These are phyloP conservation scores for Dromas ardeola DNA, from an alignment of 2,113 vertebrate genomes.

Conservation along the genomic window DNA sequence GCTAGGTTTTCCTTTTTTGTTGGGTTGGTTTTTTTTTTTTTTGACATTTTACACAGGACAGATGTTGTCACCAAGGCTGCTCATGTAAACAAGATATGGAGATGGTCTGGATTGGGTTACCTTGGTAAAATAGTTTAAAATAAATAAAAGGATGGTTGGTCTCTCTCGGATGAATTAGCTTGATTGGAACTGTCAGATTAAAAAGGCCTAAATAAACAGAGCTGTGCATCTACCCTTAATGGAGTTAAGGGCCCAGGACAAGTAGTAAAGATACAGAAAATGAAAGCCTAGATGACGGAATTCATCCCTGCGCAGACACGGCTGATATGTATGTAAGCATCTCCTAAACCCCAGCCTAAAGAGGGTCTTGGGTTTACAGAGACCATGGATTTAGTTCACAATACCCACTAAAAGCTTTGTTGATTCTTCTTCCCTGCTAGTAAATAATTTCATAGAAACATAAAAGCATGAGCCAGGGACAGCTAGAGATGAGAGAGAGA, in stretches of 20 bases:
- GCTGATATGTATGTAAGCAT: neutral
- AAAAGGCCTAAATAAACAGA: constrained; percentile 81
- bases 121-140: constrained; percentile 72
- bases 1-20: neutral
- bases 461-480: neutral
- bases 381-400: neutral
- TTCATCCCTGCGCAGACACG: neutral
- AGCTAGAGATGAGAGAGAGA: neutral
- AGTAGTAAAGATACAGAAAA: neutral
- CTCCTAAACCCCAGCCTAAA: neutral
- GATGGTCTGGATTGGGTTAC: constrained; percentile 78
- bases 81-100: constrained; percentile 73
- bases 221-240: constrained; percentile 46
- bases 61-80: constrained; percentile 65
- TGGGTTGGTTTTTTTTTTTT: neutral
- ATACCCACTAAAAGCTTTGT: neutral
- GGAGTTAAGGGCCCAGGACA: constrained; percentile 49
- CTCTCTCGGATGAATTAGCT: constrained; percentile 79
- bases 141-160: constrained; percentile 81
- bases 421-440: neutral
- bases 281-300: neutral
- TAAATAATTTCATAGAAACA: neutral
- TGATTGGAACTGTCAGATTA: constrained; percentile 83
- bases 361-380: neutral
- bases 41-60: constrained; percentile 70